Base-by-base conservation (phyloP, 2,888 invertebrate genomes). In the Camponotus fellah region DNA sequence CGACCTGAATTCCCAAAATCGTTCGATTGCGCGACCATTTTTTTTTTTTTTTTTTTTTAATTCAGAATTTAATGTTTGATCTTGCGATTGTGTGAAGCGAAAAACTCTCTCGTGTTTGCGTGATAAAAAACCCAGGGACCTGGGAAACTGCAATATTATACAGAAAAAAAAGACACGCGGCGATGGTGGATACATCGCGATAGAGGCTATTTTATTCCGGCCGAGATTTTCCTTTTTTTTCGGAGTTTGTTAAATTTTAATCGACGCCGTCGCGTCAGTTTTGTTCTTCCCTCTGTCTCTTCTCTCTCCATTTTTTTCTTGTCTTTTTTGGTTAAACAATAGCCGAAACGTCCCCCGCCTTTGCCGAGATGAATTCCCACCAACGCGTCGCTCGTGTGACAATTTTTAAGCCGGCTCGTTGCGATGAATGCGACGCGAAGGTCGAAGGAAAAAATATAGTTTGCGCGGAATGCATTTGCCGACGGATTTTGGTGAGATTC, bases 51-150 rank as follows among this genome's bases (percentile, higher is more conserved):
- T 82, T 62, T 75, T 58, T 40, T 87, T 86, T 86, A 82, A 85
- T 83, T 64, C 76, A 76, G 74, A 83, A 85, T 89, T 86, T 86
- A 88, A 87, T 87, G 85, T 86, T 86, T 88, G 82, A 89, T 85
- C 80, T 84, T 65, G 82, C 79, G 49, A 69, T 58, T n/a, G 53
- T 43, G 17, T 4, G 58, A 14, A 9, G 17, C 34, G 60, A 46
- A 26, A 34, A 60, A 79, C n/a, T 26, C 65, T 66, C 32, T 40
- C 64, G 43, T 32, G 43, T 79, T 9, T 12, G n/a, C 17, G 49
- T 6, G 79, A 69, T 79, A 69, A 60, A 79, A 26, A 26, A 69
- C 6, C 79, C 21, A 21, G 21, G 40, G 34, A 69, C 10, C 10
- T 69, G 46, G 60, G 60, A 79, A 79, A 79, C 69, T 69, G 69